Conservation (phyloP, 2,113 vertebrate genomes). For the Isichthys henryi region DNA sequence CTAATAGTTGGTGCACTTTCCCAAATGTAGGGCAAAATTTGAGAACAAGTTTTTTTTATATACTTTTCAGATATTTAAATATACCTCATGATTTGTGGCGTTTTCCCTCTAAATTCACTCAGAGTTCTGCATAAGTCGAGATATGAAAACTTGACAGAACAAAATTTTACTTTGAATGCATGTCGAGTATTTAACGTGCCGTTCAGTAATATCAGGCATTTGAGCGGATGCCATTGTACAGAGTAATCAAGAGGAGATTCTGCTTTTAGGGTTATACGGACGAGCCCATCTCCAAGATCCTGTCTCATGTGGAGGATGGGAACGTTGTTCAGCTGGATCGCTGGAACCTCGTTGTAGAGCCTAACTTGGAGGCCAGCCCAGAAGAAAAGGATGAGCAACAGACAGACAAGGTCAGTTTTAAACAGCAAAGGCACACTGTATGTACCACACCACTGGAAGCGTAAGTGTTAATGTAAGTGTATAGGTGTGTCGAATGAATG, state of each 20-base stretch:
- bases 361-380: conserved; percentile 59
- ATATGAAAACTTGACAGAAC: neutral
- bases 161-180: neutral
- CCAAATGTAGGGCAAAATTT: neutral
- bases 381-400: conserved; percentile 76
- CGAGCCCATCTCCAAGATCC: conserved; percentile 89
- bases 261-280: conserved; percentile 82
- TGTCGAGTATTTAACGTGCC: neutral
- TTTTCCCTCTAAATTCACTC: neutral
- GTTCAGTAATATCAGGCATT: no score
- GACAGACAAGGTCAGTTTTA: conserved; percentile 67
- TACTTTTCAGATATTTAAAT: neutral
- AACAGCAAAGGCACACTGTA: neutral
- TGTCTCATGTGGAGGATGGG: conserved; percentile 87
- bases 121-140: neutral
- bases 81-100: neutral
- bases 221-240: neutral
- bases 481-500: neutral
- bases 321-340: conserved; percentile 87
- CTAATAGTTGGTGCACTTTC: neutral
- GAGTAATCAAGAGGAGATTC: neutral
- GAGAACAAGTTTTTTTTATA: neutral
- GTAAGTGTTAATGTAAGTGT: neutral
- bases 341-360: conserved; percentile 80
- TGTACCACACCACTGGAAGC: neutral